Percentiles rank a stretch among this genome's conserved stretches.
These are phyloP conservation scores for Lontra canadensis DNA, from an alignment of 2,113 vertebrate species.

Conservation along the genomic window DNA sequence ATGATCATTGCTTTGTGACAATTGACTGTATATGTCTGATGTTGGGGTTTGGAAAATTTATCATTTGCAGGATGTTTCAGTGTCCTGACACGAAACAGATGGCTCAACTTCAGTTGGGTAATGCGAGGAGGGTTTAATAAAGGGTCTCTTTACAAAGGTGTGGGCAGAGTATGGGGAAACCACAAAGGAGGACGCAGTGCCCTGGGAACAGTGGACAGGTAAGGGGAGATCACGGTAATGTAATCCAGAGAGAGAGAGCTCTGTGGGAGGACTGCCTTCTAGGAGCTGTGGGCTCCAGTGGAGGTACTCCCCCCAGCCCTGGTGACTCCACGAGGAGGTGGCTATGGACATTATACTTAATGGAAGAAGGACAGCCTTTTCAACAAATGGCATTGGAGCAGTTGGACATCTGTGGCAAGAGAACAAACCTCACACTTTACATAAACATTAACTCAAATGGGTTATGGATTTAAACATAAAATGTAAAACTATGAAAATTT, in stretches of 20 bases:
- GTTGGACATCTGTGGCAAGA: neutral
- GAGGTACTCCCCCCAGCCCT: neutral
- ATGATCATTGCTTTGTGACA: constrained; percentile 79
- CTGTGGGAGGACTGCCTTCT: neutral
- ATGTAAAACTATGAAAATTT: neutral
- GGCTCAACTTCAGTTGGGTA: constrained; percentile 7
- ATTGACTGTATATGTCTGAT: constrained; percentile 57
- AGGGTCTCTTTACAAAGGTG: constrained; percentile 16
- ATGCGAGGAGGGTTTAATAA: constrained; percentile 23
- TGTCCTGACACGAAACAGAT: constrained; percentile 31
- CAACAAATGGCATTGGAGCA: neutral
- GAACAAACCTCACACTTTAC: neutral
- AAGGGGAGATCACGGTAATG: neutral
- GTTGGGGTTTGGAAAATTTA: constrained; percentile 29
- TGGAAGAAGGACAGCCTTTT: neutral
- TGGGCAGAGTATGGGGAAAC: neutral
- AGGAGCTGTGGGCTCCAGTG: neutral
- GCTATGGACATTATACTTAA: neutral
- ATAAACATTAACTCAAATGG: neutral
- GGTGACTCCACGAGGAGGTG: neutral
- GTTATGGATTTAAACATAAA: neutral
- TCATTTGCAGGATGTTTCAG: neutral
- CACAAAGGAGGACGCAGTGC: neutral
- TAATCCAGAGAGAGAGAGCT: neutral
- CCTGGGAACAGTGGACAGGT: neutral